Evolutionary conservation across 2,888 invertebrate genomes (phyloP), one percentile per base, ranked within the genome.

Genomic region (Morpho achilles): DNA sequence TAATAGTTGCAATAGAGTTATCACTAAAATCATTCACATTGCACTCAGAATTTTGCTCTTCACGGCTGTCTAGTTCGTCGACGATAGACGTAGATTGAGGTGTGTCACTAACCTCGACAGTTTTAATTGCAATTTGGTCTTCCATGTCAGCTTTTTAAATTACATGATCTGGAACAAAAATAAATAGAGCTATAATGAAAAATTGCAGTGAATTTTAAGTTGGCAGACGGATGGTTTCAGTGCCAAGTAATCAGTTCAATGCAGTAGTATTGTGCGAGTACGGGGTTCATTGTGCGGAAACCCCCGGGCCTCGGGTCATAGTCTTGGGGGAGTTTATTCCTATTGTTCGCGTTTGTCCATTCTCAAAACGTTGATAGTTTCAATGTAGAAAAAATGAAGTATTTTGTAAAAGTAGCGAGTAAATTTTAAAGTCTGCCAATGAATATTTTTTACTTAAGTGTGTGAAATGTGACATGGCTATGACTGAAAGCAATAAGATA

Each of bases 81-180:
- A 72, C 66, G 61, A 72, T 75, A 54, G 72, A 67, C 60, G 76
- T 77, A 58, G 70, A 63, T 56, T 74, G 63, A 23, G 75, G 75
- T 68, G 49, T 44, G 57, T 69, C 68, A 48, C 64, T 63, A 58
- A 71, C 71, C 67, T 76, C 83, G 58, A 65, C 72, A 66, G 70
- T 69, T 65, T 71, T 71, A 57, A 67, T 69, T 62, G 72, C 72
- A 66, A 66, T 73, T 69, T 80, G 80, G 73, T 84, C 87, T 74
- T 85, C 86, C 89, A 90, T 90, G 65, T 72, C 74, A 69, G 56
- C 61, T 68, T 62, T 73, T 71, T 73, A 73, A 75, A 73, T 87
- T 74, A 88, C 89, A 90, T 90, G 80, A 81, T 89, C 89, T 90
- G 88, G 63, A 88, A 88, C 80, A 82, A 87, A 68, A 75, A 72